A percentile compares a stretch with the other conserved stretches of the same genome.
These are phyloP conservation scores for Scolopax mira DNA, from an alignment of 2,113 vertebrate species.

Conservation along the genomic window DNA sequence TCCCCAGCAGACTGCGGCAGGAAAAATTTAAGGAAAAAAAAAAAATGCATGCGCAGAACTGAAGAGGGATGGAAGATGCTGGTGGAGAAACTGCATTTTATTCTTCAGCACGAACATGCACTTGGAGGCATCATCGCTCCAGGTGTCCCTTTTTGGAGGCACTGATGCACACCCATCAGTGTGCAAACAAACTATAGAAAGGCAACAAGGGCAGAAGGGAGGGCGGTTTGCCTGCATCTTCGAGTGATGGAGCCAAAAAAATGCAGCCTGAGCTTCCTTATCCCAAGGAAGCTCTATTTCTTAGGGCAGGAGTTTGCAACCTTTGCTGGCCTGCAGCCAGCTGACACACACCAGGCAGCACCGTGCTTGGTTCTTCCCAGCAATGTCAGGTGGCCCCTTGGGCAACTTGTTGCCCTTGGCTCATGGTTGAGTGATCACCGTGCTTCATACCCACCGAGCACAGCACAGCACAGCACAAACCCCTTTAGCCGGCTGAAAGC, in stretches of 20 bases:
- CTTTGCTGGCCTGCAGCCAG: neutral
- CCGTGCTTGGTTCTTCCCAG: neutral
- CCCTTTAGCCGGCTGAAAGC: neutral
- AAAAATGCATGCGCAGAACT: accelerated
- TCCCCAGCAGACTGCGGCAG: neutral
- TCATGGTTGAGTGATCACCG: neutral
- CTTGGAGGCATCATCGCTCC: accelerated
- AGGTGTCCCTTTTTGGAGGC: neutral
- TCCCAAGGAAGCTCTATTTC: neutral
- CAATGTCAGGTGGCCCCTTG: accelerated
- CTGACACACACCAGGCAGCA: accelerated
- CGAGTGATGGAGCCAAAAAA: neutral
- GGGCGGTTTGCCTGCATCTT: accelerated
- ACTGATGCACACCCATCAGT: accelerated
- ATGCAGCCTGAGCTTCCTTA: neutral
- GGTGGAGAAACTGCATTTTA: accelerated
- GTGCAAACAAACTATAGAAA: neutral
- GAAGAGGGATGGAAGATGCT: neutral
- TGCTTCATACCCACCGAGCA: accelerated
- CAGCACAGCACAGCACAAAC: too few relatives aligned
- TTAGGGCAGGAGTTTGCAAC: neutral
- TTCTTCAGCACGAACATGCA: neutral
- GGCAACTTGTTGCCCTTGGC: neutral
- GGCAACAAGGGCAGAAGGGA: neutral
- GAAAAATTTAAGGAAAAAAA: neutral